Evolutionary conservation across 64 coral and sea anemone species (phyloP).

Genomic region (Montipora foliosa): DNA sequence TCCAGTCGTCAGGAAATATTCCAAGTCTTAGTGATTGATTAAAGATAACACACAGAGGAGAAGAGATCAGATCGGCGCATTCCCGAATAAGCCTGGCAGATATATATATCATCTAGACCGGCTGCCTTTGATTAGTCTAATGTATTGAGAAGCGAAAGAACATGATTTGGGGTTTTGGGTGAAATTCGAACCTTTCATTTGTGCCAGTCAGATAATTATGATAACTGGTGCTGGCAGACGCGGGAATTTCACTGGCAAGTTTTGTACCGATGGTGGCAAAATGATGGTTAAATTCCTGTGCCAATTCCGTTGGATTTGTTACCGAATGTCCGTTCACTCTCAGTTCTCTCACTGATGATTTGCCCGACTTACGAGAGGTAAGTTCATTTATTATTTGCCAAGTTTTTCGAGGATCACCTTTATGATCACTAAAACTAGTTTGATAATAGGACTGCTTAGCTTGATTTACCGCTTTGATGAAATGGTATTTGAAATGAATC

Average conservation of each 20-base stretch:
- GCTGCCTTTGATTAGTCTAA: background rate
- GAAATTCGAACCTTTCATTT: background rate
- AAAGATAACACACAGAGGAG: too few relatives aligned
- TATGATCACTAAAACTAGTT: background rate
- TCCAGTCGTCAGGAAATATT: too few relatives aligned
- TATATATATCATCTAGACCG: background rate
- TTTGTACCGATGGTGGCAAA: background rate
- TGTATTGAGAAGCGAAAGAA: background rate
- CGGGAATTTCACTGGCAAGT: background rate
- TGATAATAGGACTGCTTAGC: background rate
- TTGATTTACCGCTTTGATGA: background rate
- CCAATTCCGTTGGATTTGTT: background rate
- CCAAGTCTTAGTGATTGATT: too few relatives aligned
- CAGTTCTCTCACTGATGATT: background rate
- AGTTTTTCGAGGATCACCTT: background rate
- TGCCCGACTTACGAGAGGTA: background rate
- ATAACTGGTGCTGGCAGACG: background rate
- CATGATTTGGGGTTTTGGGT: background rate
- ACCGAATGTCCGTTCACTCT: background rate
- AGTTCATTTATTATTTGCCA: background rate
- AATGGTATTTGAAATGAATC: too few relatives aligned
- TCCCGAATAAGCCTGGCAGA: background rate
- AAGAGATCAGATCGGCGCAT: too few relatives aligned
- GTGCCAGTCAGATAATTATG: background rate
- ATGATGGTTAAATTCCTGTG: background rate